Evolutionary conservation across 2,888 invertebrate genomes (phyloP), one percentile per base, ranked within the genome.

Genomic region (Melanargia galathea): DNA sequence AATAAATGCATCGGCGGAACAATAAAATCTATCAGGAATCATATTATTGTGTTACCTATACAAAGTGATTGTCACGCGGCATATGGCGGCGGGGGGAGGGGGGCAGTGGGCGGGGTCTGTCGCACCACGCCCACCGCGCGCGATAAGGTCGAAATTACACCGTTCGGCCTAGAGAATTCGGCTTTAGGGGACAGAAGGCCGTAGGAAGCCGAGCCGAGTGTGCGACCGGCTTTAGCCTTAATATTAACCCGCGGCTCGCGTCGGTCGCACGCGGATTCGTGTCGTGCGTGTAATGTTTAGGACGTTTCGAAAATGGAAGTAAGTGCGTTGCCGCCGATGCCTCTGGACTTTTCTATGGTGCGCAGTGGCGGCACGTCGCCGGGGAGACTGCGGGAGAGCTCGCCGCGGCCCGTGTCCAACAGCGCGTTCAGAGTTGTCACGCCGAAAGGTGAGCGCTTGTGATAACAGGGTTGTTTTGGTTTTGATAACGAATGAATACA

Each of bases 351-450:
- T 86, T 94, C 94, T 65, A 90, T 93, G 91, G 90, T 91, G 83
- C 81, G 92, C 79, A 83, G 78, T 82, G 90, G 79, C 71, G 83
- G 80, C 59, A 30, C 43, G 0, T 85, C 88, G 56, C 85, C 90
- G 52, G 75, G 76, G 61, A 73, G 74, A 30, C 69, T 87, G 65
- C 78, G 90, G 68, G 87, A 86, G 60, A 80, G 77, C 43, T 91
- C 90, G 3, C 90, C 91, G 69, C 80, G 90, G 63, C 84, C 86
- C 58, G 87, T 86, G 35, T 86, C 89, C 33, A 90, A 86, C 73
- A 94, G 94, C 90, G 94, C 94, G 26, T 94, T 94, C 79, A 91
- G 94, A 72, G 93, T 94, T 60, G 94, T 94, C 73, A 94, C 93
- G 2, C 94, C 94, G 3, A 94, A 94, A 89, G 93, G 93, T 85